phyloP scores from a whole-genome alignment of 2,888 invertebrate species.

The Hemistola chrysoprasaria region DNA sequence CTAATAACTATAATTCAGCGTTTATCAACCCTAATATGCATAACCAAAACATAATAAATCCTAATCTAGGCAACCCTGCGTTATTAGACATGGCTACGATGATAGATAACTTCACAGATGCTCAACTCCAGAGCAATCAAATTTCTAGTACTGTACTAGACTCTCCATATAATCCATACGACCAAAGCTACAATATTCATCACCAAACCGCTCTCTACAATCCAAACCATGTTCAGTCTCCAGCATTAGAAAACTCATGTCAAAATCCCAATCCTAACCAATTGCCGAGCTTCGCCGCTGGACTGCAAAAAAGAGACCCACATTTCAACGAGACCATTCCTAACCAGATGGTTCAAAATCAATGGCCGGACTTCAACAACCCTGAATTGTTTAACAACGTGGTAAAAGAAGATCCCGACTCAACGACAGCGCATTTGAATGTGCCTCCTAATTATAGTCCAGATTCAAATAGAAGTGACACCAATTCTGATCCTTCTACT shows the following conservation, averaged over 20 bases:
- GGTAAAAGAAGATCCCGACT: constrained; percentile 89
- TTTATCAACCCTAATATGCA: constrained; percentile 75
- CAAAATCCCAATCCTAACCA: constrained; percentile 67
- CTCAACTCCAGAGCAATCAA: constrained; percentile 91
- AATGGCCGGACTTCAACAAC: constrained; percentile 73
- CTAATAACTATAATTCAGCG: constrained; percentile 71
- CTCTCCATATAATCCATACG: constrained; percentile 84
- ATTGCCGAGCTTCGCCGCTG: constrained; percentile 68
- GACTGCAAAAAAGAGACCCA: constrained; percentile 67
- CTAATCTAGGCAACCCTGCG: constrained; percentile 78
- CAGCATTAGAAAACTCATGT: constrained; percentile 67
- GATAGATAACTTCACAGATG: constrained; percentile 89
- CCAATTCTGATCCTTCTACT: constrained; percentile 56
- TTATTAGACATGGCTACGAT: constrained; percentile 88
- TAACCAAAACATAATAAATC: constrained; percentile 70
- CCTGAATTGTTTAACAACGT: constrained; percentile 75
- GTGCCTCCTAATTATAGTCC: constrained; percentile 74
- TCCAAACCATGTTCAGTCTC: constrained; percentile 77
- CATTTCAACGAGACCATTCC: constrained; percentile 42
- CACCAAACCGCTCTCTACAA: constrained; percentile 84
- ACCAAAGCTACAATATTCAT: constrained; percentile 85
- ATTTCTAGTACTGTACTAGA: constrained; percentile 92
- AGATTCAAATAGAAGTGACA: constrained; percentile 77
- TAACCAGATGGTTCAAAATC: constrained; percentile 55
- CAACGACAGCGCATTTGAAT: constrained; percentile 84